Conservation (phyloP, 2,888 invertebrate species). For the Thymelicus sylvestris region DNA sequence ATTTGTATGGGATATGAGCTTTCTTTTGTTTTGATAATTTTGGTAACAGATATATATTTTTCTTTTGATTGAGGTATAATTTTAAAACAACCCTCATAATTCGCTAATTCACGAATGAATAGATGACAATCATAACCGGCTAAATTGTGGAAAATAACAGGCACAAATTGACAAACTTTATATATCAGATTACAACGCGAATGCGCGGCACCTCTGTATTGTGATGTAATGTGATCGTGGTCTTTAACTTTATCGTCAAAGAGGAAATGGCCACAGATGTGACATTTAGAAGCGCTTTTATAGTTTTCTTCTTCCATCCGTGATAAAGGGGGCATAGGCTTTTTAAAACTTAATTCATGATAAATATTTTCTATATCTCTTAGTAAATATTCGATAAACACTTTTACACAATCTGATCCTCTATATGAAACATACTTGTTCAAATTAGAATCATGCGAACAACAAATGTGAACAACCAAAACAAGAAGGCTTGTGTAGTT, state of each 20-base stretch:
- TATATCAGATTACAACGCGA: constrained; percentile 20
- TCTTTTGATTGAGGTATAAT: too few species aligned
- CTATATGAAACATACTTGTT: constrained; percentile 41
- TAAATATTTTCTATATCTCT: background rate
- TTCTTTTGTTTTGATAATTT: too few species aligned
- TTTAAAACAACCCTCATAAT: constrained; percentile 14
- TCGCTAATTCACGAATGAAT: constrained; percentile 25
- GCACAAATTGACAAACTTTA: constrained; percentile 24
- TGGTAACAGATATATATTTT: too few species aligned
- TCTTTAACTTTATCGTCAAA: constrained; percentile 10
- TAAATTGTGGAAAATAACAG: constrained; percentile 22
- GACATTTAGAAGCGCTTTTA: too few species aligned
- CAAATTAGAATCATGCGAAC: constrained; percentile 38
- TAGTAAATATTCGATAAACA: constrained; percentile 36
- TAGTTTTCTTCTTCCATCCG: too few species aligned
- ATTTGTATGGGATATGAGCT: too few species aligned
- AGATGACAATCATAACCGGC: constrained; percentile 24
- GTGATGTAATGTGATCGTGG: constrained; percentile 22
- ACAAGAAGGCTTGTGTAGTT: constrained; percentile 40
- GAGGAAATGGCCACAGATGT: too few species aligned
- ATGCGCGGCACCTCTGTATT: constrained; percentile 9
- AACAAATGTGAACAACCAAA: constrained; percentile 44
- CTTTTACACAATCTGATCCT: constrained; percentile 34
- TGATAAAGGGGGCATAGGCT: too few species aligned
- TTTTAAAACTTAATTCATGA: too few species aligned